Evolutionary conservation across 2,888 invertebrate genomes (phyloP).

Genomic region (Embidobia sp.): DNA sequence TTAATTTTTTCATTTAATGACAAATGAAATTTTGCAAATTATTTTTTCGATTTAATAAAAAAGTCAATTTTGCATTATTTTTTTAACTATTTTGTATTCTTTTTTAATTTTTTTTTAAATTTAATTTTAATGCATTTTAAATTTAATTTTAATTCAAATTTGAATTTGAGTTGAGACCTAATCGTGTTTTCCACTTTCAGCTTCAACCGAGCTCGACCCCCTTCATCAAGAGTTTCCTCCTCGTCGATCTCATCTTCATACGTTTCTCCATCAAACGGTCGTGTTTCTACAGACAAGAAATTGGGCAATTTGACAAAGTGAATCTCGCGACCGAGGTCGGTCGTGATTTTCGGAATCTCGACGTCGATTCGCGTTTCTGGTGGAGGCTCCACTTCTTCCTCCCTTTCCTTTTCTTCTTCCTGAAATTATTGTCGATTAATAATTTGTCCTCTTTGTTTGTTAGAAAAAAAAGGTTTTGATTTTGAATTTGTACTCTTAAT

Average conservation of each 20-base stretch:
- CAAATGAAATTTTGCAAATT: no score
- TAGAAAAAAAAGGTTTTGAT: slow-evolving; percentile 17
- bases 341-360: slow-evolving; percentile 97
- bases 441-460: no score
- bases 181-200: slow-evolving; percentile 98
- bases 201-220: slow-evolving; percentile 95
- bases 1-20: no score
- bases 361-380: slow-evolving; percentile 98
- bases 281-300: slow-evolving; percentile 98
- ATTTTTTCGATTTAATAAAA: no score
- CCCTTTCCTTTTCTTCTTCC: slow-evolving; percentile 85
- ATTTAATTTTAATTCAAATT: no score
- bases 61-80: no score
- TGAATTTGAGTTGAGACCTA: no score
- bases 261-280: slow-evolving; percentile 96
- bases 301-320: slow-evolving; percentile 99
- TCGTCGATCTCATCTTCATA: slow-evolving; percentile 99
- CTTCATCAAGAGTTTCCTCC: slow-evolving; percentile 98
- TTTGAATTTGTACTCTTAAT: not conserved
- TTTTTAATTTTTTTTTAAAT: no score
- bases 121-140: no score
- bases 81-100: no score
- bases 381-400: slow-evolving; percentile 89
- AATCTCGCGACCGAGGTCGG: slow-evolving; percentile 94
- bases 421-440: no score